Conservation (phyloP, 2,113 vertebrate genomes). For the Felis chaus region DNA sequence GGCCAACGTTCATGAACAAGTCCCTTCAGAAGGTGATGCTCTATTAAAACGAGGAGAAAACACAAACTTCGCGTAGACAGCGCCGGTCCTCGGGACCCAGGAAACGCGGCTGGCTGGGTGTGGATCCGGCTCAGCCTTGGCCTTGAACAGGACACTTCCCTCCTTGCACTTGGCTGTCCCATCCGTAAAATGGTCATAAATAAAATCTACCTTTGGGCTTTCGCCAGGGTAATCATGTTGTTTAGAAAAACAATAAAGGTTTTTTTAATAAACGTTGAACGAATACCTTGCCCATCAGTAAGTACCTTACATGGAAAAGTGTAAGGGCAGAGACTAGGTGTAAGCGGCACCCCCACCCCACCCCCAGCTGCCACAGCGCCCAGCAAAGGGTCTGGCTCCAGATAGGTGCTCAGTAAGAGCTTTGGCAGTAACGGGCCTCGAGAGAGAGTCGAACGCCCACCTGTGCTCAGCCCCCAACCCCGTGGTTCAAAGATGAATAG, state of each 20-base stretch:
- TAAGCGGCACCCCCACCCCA: fast-evolving
- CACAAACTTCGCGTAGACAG: not conserved
- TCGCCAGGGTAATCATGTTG: too few species aligned
- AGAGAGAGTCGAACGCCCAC: not conserved
- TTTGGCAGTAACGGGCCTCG: fast-evolving
- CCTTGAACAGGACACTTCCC: fast-evolving
- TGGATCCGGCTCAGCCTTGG: fast-evolving
- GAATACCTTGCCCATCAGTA: not conserved
- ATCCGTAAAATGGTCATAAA: not conserved
- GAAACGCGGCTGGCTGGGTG: fast-evolving
- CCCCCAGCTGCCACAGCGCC: fast-evolving
- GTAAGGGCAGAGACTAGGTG: not conserved
- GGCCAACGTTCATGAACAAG: slow-evolving; percentile 74
- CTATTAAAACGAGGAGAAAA: slow-evolving; percentile 65
- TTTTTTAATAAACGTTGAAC: not conserved
- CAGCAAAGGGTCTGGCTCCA: not conserved
- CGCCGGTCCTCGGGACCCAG: not conserved
- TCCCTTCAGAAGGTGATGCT: slow-evolving; percentile 70
- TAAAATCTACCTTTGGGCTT: not conserved
- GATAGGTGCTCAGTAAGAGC: fast-evolving
- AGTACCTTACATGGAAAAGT: not conserved
- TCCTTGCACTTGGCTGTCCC: fast-evolving
- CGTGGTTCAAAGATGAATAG: fast-evolving
- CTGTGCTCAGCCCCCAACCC: not conserved
- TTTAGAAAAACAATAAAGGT: not conserved